Evolutionary conservation across 2,113 vertebrate genomes (phyloP), one percentile per base, ranked within the genome.

Genomic region (Platysternon megacephalum): DNA sequence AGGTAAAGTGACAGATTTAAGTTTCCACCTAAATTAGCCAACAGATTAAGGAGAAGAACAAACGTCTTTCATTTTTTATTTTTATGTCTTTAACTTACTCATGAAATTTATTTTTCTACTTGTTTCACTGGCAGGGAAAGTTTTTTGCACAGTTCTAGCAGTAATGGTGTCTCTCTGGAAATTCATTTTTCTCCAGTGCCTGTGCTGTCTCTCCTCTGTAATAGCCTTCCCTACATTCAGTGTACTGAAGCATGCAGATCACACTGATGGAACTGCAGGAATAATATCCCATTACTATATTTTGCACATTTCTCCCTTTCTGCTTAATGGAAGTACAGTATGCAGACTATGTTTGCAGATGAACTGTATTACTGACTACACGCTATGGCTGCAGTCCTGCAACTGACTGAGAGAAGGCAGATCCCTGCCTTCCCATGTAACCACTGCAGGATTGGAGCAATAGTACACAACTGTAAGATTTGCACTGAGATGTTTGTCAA

Each of bases 91-190:
- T 21, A 72, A 42, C 35, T 61, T 56, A 78, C 39, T 89, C 46
- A 17, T 7, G 32, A 35, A 92, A 87, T 11, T 74, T 84, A 79
- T 93, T 16, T 46, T 68, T 96, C 96, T 86, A 44, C 84, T 84
- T 86, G 52, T 79, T 94, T 93, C 24, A 26, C 48, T 68, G 49
- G 74, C 91, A 12, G 82, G 14, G n/a, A 91, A 61, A 95, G 49
- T 82, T 81, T 95, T 87, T 81, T 93, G 74, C 44, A 35, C 1
- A 89, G 53, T 51, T 78, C 58, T 55, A n/a, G 48, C 42, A 44
- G 39, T 82, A 93, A 93, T 86, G 91, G 86, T 81, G 82, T 35
- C 79, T 95, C 85, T 89, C 87, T 85, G 52, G 91, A 96, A 94
- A 86, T 46, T 88, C 94, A 85, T 91, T 93, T 84, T 91, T 52